Evolutionary conservation across 2,888 invertebrate species (phyloP), one percentile per base, ranked within the genome.

Genomic region (Phaedon cochleariae): DNA sequence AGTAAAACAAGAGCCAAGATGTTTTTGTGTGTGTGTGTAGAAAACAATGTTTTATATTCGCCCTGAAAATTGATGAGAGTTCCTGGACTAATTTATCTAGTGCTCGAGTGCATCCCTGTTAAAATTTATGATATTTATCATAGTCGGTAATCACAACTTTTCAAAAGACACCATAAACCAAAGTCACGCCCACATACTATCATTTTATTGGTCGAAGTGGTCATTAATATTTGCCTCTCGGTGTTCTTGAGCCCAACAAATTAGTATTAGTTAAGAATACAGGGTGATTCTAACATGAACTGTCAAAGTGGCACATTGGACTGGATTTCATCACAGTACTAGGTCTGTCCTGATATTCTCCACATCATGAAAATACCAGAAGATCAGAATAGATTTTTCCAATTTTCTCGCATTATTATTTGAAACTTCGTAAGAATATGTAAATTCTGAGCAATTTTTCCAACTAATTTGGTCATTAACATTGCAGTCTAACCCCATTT

Each of bases 51-150:
- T 15, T 10, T 10, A 34, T 34, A 34, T 34, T 34, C 6, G 10
- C 2, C 31, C 31, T 26, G 2, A 10, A 10, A 34, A 10, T 34
- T 2, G 9, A 34, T 34, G 9, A 41, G 15, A 41, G 1, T 15
- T 41, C 41, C 41, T 15, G 41, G 31, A 53, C 31, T 31, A 29
- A 18, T 9, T 26, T 18, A 18, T 53, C 18, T 37, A 41, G 55
- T 20, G 17, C 17, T 53, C 17, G 2, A 41, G 22, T 46, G 57
- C 37, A 62, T 57, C 45, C 53, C 52, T 3, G 61, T 49, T 62
- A 54, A 69, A 75, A 76, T 77, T 75, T 76, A 76, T 74, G 71
- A 69, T 72, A 73, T 75, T 76, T 75, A 76, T 77, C 76, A 69
- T 65, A 26, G 72, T 69, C 74, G 75, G 75, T 74, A 74, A 77